Base-by-base conservation (phyloP, 1,140 invertebrate species). In the Caerostris extrusa region DNA sequence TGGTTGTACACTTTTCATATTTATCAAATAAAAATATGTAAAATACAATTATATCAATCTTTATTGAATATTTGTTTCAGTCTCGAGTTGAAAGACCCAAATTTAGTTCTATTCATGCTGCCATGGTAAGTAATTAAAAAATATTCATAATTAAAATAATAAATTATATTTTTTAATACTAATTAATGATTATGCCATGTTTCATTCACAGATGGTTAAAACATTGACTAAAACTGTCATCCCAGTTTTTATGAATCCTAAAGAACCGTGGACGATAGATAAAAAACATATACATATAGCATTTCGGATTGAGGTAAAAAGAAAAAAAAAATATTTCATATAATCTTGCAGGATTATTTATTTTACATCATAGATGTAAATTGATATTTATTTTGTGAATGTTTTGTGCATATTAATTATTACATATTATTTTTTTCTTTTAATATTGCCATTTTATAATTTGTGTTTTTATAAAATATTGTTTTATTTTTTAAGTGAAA, bases 181-280 rank as follows among this genome's bases (percentile, higher is more conserved):
- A 82, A 82, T 2, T 34, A 82, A 50, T 82, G 19, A 53, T 82
- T 2, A 82, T 67, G 56, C 2, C 5, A 12, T 77, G 34, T 81
- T 56, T 81, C 57, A 17, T 60, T 85, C 81, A 8, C 85, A 95
- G 95, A 95, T 95, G 3, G 91, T 94, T 17, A 94, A 82, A 81
- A 57, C 34, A 61, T 91, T 96, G 7, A 94, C 95, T 3, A 94
- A 94, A 17, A 58, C 94, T 19, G 91, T 96, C 50, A 85, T 96
- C 10, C 69, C 95, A n/a, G 97, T 98, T 17, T 95, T 96, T 3
- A 98, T 99, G 98, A 98, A 97, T 95, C 97, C 97, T 95, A 96
- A 97, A 88, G 96, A 97, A 91, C 97, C 98, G 0, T 99, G 98
- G 98, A 97, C 97, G 3, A 95, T 99, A 12, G 97, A 98, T 95